phyloP scores from a whole-genome alignment of 2,888 invertebrate genomes.

The Mythimna vitellina region DNA sequence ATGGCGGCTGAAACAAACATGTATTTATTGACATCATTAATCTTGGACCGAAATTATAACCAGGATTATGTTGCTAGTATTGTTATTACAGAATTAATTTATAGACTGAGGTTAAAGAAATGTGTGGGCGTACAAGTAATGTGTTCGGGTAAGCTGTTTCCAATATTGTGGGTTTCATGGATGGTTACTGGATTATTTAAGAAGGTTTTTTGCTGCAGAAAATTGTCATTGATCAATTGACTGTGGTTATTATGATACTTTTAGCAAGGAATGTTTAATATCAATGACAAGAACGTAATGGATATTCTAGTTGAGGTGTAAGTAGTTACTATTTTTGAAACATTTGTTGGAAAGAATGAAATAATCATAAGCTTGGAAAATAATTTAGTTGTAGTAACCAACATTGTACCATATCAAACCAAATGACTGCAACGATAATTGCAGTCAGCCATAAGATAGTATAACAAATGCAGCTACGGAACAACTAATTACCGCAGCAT shows the following conservation, averaged over 20 bases:
- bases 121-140: background rate
- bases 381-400: background rate
- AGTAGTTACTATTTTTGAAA: background rate
- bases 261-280: background rate
- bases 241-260: background rate
- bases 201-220: background rate
- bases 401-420: background rate
- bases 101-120: conserved; percentile 16
- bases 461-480: conserved; percentile 3
- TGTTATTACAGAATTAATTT: conserved; percentile 26
- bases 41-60: conserved; percentile 50
- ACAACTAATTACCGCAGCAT: conserved; percentile 31
- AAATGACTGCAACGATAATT: conserved; percentile 3
- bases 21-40: conserved; percentile 60
- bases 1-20: conserved; percentile 63
- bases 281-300: background rate
- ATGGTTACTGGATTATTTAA: background rate
- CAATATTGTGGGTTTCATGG: background rate
- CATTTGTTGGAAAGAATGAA: no score
- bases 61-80: conserved; percentile 23
- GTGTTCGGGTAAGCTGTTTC: conserved; percentile 15
- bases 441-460: background rate
- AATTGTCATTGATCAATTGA: no score
- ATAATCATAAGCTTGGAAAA: background rate
- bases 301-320: background rate